Percentiles rank a stretch among this genome's conserved stretches.
Evolutionary conservation across 2,888 invertebrate species (phyloP).

Genomic region (Apodemia hepburni): DNA sequence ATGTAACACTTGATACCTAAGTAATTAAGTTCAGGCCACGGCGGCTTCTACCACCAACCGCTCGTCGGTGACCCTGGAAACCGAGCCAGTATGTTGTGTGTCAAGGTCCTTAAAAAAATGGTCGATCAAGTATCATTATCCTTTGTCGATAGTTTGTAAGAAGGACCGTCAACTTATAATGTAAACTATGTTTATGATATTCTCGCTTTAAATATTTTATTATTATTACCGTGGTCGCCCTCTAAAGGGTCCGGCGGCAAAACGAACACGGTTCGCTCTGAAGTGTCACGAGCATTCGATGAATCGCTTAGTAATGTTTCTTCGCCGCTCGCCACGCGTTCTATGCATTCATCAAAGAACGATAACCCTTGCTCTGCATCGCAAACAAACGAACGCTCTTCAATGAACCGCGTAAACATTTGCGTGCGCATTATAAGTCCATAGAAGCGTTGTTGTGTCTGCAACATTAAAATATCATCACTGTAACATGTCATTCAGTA

Average conservation of each 20-base stretch:
- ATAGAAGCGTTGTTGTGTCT: slow-evolving; percentile 93
- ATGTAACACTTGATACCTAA: too few species aligned
- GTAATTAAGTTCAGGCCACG: too few species aligned
- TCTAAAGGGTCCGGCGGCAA: slow-evolving; percentile 91
- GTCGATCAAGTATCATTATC: too few species aligned
- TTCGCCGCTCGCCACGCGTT: slow-evolving; percentile 77
- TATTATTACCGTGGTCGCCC: neutral
- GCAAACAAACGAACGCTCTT: slow-evolving; percentile 99
- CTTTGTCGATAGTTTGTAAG: too few species aligned
- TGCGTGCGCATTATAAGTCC: slow-evolving; percentile 94
- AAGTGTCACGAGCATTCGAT: slow-evolving; percentile 85
- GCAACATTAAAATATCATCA: slow-evolving; percentile 29
- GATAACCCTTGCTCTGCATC: slow-evolving; percentile 96
- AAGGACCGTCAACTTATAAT: neutral
- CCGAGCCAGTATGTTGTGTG: too few species aligned
- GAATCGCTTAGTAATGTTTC: slow-evolving; percentile 87
- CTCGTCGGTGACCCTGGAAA: too few species aligned
- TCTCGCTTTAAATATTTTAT: too few species aligned
- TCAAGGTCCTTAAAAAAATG: too few species aligned
- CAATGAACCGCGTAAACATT: slow-evolving; percentile 98
- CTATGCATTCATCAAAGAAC: slow-evolving; percentile 96
- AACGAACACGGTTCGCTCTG: slow-evolving; percentile 96
- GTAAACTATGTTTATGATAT: neutral
- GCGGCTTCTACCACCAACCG: too few species aligned
- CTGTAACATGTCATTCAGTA: neutral